Percentiles rank a stretch among this genome's conserved stretches.
Evolutionary conservation across 2,888 invertebrate genomes (phyloP).

Genomic region (Sialis lutaria): DNA sequence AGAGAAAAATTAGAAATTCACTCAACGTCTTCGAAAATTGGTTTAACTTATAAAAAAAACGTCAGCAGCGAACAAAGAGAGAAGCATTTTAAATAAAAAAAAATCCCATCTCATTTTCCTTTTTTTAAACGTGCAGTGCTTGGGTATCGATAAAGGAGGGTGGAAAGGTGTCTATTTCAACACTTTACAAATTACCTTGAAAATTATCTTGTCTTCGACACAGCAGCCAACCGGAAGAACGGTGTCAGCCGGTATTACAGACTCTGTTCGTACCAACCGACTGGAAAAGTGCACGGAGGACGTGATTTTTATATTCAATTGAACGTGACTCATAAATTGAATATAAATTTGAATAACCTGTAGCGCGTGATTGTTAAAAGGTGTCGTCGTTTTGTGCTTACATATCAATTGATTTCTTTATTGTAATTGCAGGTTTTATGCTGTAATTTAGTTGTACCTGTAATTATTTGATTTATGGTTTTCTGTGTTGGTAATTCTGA

Average conservation of each 20-base stretch:
- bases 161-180: slow-evolving; percentile 1
- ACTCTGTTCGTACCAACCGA: not conserved
- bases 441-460: too few species aligned
- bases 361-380: too few species aligned
- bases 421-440: too few species aligned
- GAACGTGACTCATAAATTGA: slow-evolving; percentile 3
- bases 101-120: not conserved
- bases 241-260: not conserved
- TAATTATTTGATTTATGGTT: too few species aligned
- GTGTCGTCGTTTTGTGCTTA: too few species aligned
- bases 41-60: not conserved
- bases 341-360: not conserved
- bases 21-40: not conserved
- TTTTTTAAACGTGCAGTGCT: not conserved
- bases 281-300: not conserved
- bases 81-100: not conserved
- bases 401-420: too few species aligned
- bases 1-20: not conserved
- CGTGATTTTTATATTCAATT: slow-evolving; percentile 3
- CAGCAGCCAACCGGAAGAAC: too few species aligned
- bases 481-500: too few species aligned
- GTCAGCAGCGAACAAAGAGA: not conserved
- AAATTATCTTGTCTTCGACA: not conserved
- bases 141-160: not conserved
- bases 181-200: slow-evolving; percentile 3